Conservation (phyloP, 2,113 vertebrate genomes). For the Oreochromis spilurus region DNA sequence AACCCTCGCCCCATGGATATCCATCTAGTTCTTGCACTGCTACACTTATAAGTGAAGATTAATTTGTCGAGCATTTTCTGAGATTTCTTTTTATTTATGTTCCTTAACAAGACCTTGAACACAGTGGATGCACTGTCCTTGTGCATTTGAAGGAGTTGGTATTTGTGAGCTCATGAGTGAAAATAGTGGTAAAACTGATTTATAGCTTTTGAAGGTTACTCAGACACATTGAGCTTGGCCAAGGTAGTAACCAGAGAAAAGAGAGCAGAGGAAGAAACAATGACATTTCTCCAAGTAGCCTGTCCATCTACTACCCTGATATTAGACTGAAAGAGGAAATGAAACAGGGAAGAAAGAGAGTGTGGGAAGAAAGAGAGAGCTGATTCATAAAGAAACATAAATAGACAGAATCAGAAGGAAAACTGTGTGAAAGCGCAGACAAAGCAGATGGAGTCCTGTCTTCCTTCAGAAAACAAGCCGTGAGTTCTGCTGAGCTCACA, state of each 20-base stretch:
- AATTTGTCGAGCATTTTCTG: not conserved
- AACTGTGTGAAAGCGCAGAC: conserved; percentile 43
- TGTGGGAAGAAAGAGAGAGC: not conserved
- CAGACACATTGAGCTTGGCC: not conserved
- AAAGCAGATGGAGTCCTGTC: conserved; percentile 30
- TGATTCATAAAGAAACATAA: conserved; percentile 46
- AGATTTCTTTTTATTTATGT: not conserved
- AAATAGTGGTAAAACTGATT: not conserved
- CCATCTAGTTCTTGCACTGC: not conserved
- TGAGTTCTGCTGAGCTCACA: conserved; percentile 22
- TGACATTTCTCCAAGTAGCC: not conserved
- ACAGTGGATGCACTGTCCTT: not conserved
- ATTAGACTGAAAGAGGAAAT: conserved; percentile 33
- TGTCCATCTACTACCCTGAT: not conserved
- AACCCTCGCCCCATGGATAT: not conserved
- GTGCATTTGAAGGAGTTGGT: not conserved
- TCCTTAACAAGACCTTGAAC: not conserved
- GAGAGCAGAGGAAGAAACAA: not conserved
- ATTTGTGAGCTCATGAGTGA: not conserved
- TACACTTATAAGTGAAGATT: not conserved
- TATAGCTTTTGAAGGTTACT: not conserved
- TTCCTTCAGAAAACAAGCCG: conserved; percentile 54
- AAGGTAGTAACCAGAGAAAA: not conserved
- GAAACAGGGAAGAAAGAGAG: not conserved
- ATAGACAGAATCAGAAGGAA: conserved; percentile 44